Conservation (phyloP, 2,113 vertebrate genomes). For the Athene cunicularia region DNA sequence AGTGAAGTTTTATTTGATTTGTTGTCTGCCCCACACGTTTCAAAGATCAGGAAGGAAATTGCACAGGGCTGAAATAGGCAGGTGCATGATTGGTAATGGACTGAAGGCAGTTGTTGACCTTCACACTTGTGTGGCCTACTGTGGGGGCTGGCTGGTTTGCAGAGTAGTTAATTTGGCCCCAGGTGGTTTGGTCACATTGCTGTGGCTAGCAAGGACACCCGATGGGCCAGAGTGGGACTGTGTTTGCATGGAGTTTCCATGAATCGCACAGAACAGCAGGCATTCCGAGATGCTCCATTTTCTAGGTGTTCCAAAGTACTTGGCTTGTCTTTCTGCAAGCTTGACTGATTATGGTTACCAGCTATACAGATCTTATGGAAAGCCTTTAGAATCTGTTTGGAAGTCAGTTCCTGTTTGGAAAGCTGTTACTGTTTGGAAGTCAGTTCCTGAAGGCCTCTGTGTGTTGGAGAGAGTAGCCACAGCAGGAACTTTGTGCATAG, state of each 20-base stretch:
- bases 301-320: background rate
- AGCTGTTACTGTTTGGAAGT: background rate
- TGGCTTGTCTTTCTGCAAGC: background rate
- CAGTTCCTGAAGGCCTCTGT: background rate
- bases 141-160: background rate
- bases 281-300: background rate
- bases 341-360: background rate
- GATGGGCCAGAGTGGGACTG: fast-evolving
- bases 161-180: background rate
- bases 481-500: background rate
- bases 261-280: background rate
- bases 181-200: background rate
- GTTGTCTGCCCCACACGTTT: background rate
- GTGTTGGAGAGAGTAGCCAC: background rate
- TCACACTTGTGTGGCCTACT: fast-evolving
- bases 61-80: background rate
- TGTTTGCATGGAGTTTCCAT: background rate
- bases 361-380: background rate
- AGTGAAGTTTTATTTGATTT: background rate
- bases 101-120: background rate
- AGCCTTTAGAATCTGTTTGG: background rate
- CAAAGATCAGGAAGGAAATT: background rate
- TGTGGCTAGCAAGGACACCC: background rate
- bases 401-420: too few species aligned
- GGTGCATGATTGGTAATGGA: background rate